Base-by-base conservation (phyloP, 2,888 invertebrate species). In the Drosophila atripex region DNA sequence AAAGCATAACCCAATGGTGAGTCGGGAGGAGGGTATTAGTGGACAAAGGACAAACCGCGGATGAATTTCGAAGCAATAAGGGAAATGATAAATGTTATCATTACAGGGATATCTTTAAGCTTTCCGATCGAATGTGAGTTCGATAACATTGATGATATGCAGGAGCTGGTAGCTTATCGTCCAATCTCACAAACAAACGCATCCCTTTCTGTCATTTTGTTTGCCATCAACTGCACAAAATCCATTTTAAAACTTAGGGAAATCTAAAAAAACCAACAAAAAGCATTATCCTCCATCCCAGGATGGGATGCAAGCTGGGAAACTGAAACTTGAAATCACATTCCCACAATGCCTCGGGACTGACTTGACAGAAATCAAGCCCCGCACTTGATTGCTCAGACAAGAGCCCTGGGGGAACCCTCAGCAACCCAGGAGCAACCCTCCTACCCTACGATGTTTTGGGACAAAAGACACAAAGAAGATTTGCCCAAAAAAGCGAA, bases 301-400 rank as follows among this genome's bases (percentile, higher is more conserved):
- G 32, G 14, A 7, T 56, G 58, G 56, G 39, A 69, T 66, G 50
- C 8, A 50, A 43, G 59, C 79, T 85, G 76, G 76, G 75, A 80
- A 58, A 51, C 16, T 38, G 52, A 66, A 50, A 58, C 55, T 45
- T 35, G 54, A 68, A 80, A 76, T 82, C 86, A 63, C 71, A 72
- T 80, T 85, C 82, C 61, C 51, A 47, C 71, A 65, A 75, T 58
- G 47, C 56, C 32, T 23, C 64, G 55, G 57, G 35, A 66, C 74
- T 85, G 86, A 78, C 72, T 80, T 78, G 79, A 76, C 86, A 76
- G 79, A 80, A 85, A 80, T 85, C 80, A 80, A 86, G 72, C 72
- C 68, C 52, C 49, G 54, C 74, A 80, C 80, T 80, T 80, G 80
- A 80, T 80, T 74, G 52, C 58, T 52, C 8, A 41, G 51, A 50